Evolutionary conservation across 2,888 invertebrate species (phyloP).

Genomic region (Mamestra brassicae): DNA sequence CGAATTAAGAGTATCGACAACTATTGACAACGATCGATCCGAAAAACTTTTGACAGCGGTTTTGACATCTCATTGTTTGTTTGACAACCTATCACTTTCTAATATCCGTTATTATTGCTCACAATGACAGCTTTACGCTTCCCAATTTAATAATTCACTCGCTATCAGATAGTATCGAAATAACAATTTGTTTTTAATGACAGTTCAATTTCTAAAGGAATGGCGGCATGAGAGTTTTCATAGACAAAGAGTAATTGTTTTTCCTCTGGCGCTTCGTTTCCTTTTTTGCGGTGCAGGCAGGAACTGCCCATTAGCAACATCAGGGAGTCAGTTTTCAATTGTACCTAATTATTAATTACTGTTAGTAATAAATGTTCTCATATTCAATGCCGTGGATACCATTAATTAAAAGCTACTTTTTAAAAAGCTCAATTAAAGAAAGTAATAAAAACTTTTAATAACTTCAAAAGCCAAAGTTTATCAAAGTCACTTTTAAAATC

Average conservation of each 20-base stretch:
- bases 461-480: constrained; percentile 53
- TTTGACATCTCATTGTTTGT: constrained; percentile 60
- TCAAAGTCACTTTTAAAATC: constrained; percentile 64
- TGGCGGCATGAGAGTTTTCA: constrained; percentile 58
- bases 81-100: constrained; percentile 61
- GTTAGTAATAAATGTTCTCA: neutral
- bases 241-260: constrained; percentile 71
- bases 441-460: constrained; percentile 53
- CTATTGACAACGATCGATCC: constrained; percentile 55
- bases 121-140: constrained; percentile 47
- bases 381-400: neutral
- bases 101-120: constrained; percentile 45
- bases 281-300: constrained; percentile 53
- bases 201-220: constrained; percentile 65
- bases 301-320: constrained; percentile 62
- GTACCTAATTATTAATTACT: constrained; percentile 33
- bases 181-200: constrained; percentile 56
- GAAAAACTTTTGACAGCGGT: constrained; percentile 52
- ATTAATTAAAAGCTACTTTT: neutral
- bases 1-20: constrained; percentile 68
- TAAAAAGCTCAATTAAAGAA: constrained; percentile 40
- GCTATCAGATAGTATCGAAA: constrained; percentile 40
- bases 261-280: constrained; percentile 66
- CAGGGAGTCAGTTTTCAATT: constrained; percentile 42
- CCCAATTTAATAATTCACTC: constrained; percentile 44